These are phyloP conservation scores for Tursiops truncatus DNA, from an alignment of 2,113 vertebrate genomes.

Conservation along the genomic window DNA sequence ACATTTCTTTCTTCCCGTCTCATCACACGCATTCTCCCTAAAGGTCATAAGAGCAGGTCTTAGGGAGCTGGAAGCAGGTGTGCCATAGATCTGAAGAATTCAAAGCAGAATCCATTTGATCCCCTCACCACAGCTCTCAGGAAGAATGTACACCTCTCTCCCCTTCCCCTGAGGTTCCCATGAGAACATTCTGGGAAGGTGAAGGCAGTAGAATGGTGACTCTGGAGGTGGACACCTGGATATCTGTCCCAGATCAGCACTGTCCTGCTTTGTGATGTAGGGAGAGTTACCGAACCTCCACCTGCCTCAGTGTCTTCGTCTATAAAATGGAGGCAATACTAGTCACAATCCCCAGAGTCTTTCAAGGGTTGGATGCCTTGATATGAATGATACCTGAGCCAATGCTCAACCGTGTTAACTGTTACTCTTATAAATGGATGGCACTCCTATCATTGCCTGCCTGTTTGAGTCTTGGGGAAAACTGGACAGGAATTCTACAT, in stretches of 20 bases:
- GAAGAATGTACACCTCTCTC: background rate
- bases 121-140: background rate
- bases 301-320: background rate
- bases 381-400: background rate
- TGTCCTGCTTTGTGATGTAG: background rate
- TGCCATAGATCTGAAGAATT: background rate
- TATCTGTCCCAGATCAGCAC: background rate
- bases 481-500: background rate
- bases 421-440: too few relatives aligned
- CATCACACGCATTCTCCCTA: background rate
- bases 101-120: background rate
- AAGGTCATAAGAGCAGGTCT: background rate
- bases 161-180: background rate
- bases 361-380: background rate
- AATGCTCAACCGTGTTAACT: too few relatives aligned
- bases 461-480: background rate
- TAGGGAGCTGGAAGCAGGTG: background rate
- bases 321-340: background rate
- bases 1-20: background rate
- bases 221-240: background rate
- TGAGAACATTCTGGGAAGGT: background rate
- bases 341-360: background rate
- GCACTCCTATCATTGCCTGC: accelerated
- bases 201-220: background rate
- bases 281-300: background rate